phyloP scores from a whole-genome alignment of 2,888 invertebrate species.

The Cryptocheilus praepositus region DNA sequence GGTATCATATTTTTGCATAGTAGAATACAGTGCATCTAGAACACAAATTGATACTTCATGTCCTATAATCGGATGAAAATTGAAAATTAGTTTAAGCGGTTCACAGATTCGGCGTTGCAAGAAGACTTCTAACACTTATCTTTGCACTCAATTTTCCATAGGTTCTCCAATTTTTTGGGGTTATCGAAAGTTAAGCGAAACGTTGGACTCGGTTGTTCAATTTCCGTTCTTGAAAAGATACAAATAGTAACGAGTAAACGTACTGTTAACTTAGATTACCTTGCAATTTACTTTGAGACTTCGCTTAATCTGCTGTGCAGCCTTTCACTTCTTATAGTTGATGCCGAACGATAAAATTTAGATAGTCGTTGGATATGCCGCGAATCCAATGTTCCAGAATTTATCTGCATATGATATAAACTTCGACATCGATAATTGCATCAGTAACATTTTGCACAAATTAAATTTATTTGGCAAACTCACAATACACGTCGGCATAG shows the following conservation, averaged over 20 bases:
- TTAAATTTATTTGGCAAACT: too few species aligned
- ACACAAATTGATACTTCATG: slow-evolving; percentile 48
- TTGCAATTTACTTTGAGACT: too few species aligned
- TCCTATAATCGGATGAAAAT: slow-evolving; percentile 24
- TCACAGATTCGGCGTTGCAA: background rate
- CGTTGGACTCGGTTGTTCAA: slow-evolving; percentile 6
- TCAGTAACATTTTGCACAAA: too few species aligned
- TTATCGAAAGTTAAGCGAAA: slow-evolving; percentile 43
- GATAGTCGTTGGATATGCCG: background rate
- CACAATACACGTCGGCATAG: too few species aligned
- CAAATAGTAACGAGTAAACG: background rate
- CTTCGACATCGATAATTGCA: background rate
- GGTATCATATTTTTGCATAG: slow-evolving; percentile 47
- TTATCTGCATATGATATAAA: background rate
- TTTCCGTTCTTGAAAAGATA: slow-evolving; percentile 14
- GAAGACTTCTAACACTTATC: slow-evolving; percentile 35
- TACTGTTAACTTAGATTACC: background rate
- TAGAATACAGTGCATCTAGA: slow-evolving; percentile 45
- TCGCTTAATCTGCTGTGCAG: too few species aligned
- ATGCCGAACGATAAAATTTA: background rate
- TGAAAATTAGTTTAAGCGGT: background rate
- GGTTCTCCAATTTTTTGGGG: slow-evolving; percentile 26
- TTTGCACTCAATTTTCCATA: slow-evolving; percentile 50
- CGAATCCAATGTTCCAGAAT: background rate
- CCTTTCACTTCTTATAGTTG: background rate